Percentiles rank a stretch among this genome's conserved stretches.
phyloP scores from a whole-genome alignment of 1,140 invertebrate genomes.

The Hirudo medicinalis region DNA sequence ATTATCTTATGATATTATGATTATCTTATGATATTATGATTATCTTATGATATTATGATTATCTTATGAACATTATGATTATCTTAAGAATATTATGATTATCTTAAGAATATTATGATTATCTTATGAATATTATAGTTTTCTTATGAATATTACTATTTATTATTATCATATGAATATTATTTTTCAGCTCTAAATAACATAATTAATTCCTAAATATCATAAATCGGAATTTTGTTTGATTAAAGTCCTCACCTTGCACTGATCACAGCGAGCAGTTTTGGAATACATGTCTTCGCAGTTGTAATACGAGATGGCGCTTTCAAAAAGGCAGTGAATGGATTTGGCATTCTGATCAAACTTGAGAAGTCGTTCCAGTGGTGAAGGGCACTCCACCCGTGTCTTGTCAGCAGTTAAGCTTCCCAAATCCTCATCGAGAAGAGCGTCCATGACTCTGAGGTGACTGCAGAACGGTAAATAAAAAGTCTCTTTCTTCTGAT shows the following conservation, averaged over 20 bases:
- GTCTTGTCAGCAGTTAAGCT: background rate
- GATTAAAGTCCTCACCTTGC: background rate
- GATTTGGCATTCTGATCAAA: constrained; percentile 1
- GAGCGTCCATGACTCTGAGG: background rate
- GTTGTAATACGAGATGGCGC: constrained; percentile 6
- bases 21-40: no score
- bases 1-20: no score
- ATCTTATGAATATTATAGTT: no score
- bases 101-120: no score
- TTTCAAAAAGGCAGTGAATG: background rate
- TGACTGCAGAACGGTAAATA: constrained; percentile 3
- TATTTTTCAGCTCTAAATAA: no score
- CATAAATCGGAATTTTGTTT: no score
- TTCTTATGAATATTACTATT: no score
- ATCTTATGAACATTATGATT: no score
- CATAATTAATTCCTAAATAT: no score
- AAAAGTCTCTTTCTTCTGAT: background rate
- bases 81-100: no score
- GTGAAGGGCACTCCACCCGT: background rate
- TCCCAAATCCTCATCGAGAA: background rate
- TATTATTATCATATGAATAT: no score
- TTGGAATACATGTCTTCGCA: constrained; percentile 4
- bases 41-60: no score
- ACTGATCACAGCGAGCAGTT: constrained; percentile 7
- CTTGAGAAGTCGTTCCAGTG: background rate